A percentile compares a stretch with the other conserved stretches of the same genome.
Evolutionary conservation across 2,113 vertebrate genomes (phyloP).

Genomic region (Brachypteracias leptosomus): DNA sequence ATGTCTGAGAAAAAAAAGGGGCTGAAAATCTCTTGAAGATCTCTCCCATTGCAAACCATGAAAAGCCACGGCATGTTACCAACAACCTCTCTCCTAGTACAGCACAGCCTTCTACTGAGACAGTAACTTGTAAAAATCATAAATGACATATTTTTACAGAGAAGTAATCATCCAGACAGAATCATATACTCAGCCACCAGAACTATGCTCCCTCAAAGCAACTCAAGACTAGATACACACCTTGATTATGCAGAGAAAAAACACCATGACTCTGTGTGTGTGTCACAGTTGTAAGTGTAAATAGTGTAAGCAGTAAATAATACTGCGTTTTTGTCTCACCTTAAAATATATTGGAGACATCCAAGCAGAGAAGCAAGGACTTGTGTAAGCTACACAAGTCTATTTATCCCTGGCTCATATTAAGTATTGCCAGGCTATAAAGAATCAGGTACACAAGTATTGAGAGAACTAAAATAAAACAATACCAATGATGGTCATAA

Average conservation of each 20-base stretch:
- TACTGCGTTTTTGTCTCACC: not conserved
- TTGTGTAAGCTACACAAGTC: not conserved
- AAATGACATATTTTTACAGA: not conserved
- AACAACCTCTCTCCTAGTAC: not conserved
- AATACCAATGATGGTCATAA: not conserved
- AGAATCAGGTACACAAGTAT: not conserved
- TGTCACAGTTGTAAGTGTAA: not conserved
- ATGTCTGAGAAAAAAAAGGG: not conserved
- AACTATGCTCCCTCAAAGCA: not conserved
- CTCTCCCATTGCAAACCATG: not conserved
- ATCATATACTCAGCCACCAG: not conserved
- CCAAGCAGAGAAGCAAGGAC: not conserved
- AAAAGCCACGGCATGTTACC: not conserved
- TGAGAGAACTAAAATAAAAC: not conserved
- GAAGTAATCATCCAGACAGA: not conserved
- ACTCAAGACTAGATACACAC: not conserved
- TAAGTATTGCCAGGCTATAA: not conserved
- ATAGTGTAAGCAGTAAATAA: not conserved
- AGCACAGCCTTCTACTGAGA: not conserved
- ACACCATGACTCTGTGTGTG: not conserved
- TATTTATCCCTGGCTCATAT: not conserved
- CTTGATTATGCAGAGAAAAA: not conserved
- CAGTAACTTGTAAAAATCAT: not conserved
- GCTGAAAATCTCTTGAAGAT: not conserved
- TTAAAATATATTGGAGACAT: not conserved